Evolutionary conservation across 2,797 vertebrate species (phyloP), one percentile per base, ranked within the genome.

Genomic region (Gallinago nigripennis): DNA sequence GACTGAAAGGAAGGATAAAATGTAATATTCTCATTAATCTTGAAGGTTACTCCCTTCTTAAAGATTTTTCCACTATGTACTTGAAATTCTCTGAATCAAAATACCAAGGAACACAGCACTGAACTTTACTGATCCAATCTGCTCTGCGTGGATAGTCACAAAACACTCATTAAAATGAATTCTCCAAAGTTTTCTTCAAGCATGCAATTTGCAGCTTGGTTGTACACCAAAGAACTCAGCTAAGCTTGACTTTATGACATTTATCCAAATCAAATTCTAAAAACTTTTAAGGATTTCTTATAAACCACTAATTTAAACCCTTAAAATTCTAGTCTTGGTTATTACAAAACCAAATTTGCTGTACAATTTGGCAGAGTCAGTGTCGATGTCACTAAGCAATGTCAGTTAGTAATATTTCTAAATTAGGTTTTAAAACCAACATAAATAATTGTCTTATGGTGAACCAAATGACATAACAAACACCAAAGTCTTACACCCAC

Each of bases 1-100:
- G n/a, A 31, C 45, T 65, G 45, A 94, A 77, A 95, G 71, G 81
- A 94, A 95, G 51, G 63, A 79, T 45, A 90, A 84, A 90, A 94
- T 27, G 11, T 51, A 88, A 82, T 86, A 82, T 82, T 90, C 88
- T 88, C 69, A 53, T 83, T 85, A 78, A 95, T 50, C 79, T 83
- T 61, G 41, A 89, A 68, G 60, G 68, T 83, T 89, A 57, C 9
- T 78, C 31, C 35, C 56, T 88, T 64, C 56, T 94, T 39, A 39
- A 78, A 16, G 1, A 60, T 16, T 84, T 78, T 82, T 68, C n/a
- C 8, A 6, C 54, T 39, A 8, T 31, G 41, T 39, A 43, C 60
- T 75, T 0, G 0, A 65, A 80, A 76, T 68, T 82, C 50, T 61
- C 33, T 51, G 72, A 75, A 65, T 92, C 45, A 35, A 43, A 92